Evolutionary conservation across 2,888 invertebrate species (phyloP).

Genomic region (Trachelus stipa): DNA sequence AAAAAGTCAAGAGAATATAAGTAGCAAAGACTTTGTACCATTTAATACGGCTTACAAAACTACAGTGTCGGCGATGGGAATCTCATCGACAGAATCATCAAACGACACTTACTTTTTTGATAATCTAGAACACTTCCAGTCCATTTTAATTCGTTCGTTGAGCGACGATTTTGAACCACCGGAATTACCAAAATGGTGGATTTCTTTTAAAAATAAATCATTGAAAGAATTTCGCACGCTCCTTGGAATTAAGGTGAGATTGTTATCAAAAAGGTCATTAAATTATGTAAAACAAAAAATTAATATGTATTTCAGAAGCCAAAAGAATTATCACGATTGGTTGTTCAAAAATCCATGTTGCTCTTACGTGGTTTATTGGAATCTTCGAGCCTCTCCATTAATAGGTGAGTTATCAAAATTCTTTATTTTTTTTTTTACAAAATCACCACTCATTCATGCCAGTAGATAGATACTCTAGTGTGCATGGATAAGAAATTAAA

Average conservation of each 20-base stretch:
- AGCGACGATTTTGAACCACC: slow-evolving; percentile 41
- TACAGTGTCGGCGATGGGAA: not conserved
- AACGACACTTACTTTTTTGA: slow-evolving; percentile 44
- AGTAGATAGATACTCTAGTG: not conserved
- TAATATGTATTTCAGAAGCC: slow-evolving; percentile 34
- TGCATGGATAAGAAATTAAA: not conserved
- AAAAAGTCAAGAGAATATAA: slow-evolving; percentile 23
- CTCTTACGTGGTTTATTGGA: slow-evolving; percentile 34
- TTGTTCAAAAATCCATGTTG: slow-evolving; percentile 38
- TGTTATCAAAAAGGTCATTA: not conserved
- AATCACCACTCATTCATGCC: not conserved
- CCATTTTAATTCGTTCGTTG: slow-evolving; percentile 35
- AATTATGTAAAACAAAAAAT: not conserved
- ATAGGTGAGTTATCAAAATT: slow-evolving; percentile 31
- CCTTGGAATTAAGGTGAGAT: slow-evolving; percentile 44
- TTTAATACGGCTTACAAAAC: slow-evolving; percentile 13
- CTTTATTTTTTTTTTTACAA: not conserved
- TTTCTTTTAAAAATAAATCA: slow-evolving; percentile 51
- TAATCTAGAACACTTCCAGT: slow-evolving; percentile 38
- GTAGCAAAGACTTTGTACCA: slow-evolving; percentile 41
- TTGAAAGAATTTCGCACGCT: slow-evolving; percentile 46
- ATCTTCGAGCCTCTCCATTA: not conserved
- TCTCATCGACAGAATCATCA: slow-evolving; percentile 6
- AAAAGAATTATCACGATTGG: slow-evolving; percentile 38
- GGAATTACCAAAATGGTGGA: slow-evolving; percentile 55